Base-by-base conservation (phyloP, 2,113 vertebrate genomes). In the Cyrtonyx montezumae region DNA sequence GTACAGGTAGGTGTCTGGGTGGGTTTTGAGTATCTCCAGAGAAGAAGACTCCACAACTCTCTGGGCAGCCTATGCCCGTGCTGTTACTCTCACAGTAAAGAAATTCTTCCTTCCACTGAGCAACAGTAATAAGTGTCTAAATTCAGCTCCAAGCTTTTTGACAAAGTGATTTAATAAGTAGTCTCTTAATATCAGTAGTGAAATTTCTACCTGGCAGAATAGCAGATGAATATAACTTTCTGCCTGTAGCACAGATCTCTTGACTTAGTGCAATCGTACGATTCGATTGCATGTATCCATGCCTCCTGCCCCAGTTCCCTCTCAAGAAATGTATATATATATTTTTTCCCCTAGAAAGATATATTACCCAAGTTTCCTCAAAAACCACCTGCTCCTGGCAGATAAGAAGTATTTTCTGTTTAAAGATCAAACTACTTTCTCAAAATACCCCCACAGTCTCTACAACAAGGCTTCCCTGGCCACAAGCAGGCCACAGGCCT, bases 141-240 rank as follows among this genome's bases (percentile, higher is more conserved):
- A 91, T 88, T 69, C 46, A 89, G 34, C 42, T 75, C 82, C 81
- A 73, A 2, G 69, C 56, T 76, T 91, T 85, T 78, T 70, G 56
- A 79, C 48, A 74, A 63, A 62, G 28, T 62, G 79, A 88, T 90
- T 91, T 92, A 88, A 69, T 78, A 92, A 91, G 46, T 56, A 78
- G 56, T 71, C 49, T 49, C 45, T 90, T 87, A 37, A 59, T 74
- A 94, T 51, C 49, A 68, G 17, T 5, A 79, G 51, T 56, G n/a
- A 85, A 78, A 88, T 71, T 95, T 90, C 65, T 85, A 36, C 43
- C 56, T 80, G 51, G 48, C 83, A 78, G 78, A 36, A 32, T 9
- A 63, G 36, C n/a, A 63, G 25, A 59, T 40, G 8, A 82, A 82
- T 23, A 62, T 15, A 66, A 82, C 63, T 55, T 90, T 67, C 73